These are phyloP conservation scores for Drosophila nr. medialis DNA, from an alignment of 2,888 invertebrate species.

Conservation along the genomic window DNA sequence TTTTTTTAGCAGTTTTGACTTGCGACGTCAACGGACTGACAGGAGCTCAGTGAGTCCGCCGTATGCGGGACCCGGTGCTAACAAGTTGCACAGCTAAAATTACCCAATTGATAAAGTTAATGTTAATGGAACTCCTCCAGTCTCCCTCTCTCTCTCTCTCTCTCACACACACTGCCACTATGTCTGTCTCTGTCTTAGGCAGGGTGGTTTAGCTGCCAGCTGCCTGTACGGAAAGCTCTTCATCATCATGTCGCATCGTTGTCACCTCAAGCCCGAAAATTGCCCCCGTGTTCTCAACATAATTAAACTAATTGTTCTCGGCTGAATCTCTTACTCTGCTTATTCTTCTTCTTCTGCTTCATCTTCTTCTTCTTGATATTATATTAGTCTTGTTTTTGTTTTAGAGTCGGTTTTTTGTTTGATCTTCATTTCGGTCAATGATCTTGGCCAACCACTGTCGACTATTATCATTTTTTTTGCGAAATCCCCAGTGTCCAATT, in stretches of 20 bases:
- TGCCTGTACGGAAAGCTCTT: constrained; percentile 44
- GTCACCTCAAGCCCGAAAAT: constrained; percentile 77
- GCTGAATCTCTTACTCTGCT: constrained; percentile 36
- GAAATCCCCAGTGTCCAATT: constrained; percentile 74
- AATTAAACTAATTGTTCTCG: constrained; percentile 75
- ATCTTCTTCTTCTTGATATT: background rate
- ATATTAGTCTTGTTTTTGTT: background rate
- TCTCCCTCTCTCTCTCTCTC: too few species aligned
- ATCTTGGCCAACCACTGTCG: constrained; percentile 44
- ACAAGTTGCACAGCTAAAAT: constrained; percentile 78
- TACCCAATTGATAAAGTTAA: constrained; percentile 73
- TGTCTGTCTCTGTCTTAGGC: background rate
- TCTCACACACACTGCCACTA: background rate
- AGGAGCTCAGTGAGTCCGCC: constrained; percentile 41
- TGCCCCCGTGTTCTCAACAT: constrained; percentile 59
- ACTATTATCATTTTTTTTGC: background rate
- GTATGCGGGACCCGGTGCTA: constrained; percentile 74
- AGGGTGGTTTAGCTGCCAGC: constrained; percentile 26
- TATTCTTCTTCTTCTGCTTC: background rate
- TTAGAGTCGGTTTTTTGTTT: constrained; percentile 48
- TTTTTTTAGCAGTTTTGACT: constrained; percentile 56
- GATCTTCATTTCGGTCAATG: constrained; percentile 75
- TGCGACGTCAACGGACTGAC: constrained; percentile 64
- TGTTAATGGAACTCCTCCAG: background rate
- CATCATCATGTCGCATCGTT: constrained; percentile 78